Evolutionary conservation across 2,888 invertebrate genomes (phyloP), one percentile per base, ranked within the genome.

Genomic region (Oscheius myriophilus): DNA sequence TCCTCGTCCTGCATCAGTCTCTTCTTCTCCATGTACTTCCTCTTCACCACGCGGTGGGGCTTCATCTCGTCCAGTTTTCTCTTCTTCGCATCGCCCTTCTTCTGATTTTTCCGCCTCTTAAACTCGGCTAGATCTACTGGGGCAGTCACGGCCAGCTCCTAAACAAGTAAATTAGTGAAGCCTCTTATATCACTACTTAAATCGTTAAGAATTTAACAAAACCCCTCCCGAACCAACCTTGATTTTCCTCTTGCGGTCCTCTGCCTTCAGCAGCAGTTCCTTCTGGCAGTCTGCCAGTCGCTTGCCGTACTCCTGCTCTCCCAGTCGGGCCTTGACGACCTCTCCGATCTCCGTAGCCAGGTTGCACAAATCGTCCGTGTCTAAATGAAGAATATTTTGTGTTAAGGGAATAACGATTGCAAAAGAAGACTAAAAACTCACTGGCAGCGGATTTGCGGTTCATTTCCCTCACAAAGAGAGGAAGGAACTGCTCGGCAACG

Each of bases 1-100:
- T 65, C 65, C 43, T 67, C 67, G 26, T 67, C 67, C 16, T 18
- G 23, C 23, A 25, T 1, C 49, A 67, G 67, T 18, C 61, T 46
- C 21, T 53, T 42, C 45, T 69, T 67, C 52, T 78, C 76, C 14
- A 69, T 52, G 18, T 62, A 54, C 45, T 73, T 54, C 25, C 84
- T 62, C 53, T 84, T 84, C 54, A 61, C 55, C n/a, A 76, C 70
- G 52, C 84, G 65, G 63, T 83, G 77, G 16, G 84, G 84, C 52
- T 79, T 78, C 45, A 70, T 43, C 57, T 72, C 76, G 64, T 84
- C 84, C 45, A 84, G 25, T 52, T 80, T 83, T 45, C 84, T 65
- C 59, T 82, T 84, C 42, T 73, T 62, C 23, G 73, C 63, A 9
- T 73, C 71, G 23, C 57, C 58, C 57, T 84, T 83, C 62, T 79